phyloP scores from a whole-genome alignment of 1,140 invertebrate species.

The Apis laboriosa region DNA sequence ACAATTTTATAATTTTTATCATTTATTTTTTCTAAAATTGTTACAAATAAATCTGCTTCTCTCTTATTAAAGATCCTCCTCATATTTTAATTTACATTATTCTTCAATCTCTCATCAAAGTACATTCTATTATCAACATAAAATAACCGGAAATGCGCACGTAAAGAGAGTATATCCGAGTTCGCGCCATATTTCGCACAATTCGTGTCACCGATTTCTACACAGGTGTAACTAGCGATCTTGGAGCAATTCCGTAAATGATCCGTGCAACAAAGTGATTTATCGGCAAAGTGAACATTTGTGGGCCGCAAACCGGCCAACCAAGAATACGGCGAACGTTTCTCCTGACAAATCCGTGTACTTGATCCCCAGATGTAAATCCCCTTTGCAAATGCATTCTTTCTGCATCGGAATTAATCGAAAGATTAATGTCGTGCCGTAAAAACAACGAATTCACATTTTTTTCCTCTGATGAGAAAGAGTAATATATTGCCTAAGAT shows the following conservation, averaged over 20 bases:
- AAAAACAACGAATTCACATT: background rate
- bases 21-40: no score
- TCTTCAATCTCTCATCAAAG: background rate
- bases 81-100: no score
- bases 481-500: background rate
- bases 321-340: background rate
- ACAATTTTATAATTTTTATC: no score
- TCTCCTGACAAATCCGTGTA: slow-evolving; percentile 2
- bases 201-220: background rate
- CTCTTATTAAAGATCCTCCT: no score
- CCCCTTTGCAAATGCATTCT: slow-evolving; percentile 10
- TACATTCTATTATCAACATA: no score
- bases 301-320: background rate
- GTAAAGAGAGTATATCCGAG: background rate
- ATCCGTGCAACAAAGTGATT: slow-evolving; percentile 41
- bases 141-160: background rate
- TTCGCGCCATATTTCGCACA: background rate
- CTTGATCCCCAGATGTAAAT: background rate
- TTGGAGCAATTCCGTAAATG: slow-evolving; percentile 18
- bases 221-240: background rate
- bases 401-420: slow-evolving; percentile 20
- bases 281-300: background rate
- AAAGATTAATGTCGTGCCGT: background rate
- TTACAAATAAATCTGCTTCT: no score
- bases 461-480: no score